phyloP scores from a whole-genome alignment of 2,888 invertebrate species.

The Hylaea fasciaria region DNA sequence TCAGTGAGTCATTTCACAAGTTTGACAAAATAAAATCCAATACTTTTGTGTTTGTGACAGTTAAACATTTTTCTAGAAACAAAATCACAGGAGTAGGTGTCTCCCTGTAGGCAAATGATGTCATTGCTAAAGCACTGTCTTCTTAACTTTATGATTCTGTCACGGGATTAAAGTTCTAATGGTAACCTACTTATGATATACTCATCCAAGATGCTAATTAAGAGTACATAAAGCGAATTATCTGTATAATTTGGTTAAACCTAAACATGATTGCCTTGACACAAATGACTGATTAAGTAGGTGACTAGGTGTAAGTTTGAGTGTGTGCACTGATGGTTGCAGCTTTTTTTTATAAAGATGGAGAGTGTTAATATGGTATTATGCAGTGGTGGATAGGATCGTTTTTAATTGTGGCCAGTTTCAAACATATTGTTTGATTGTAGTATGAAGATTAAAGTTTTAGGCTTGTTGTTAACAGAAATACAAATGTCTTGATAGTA shows the following conservation, averaged over 20 bases:
- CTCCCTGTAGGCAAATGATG: no score
- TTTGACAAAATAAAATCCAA: neutral
- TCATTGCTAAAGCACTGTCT: neutral
- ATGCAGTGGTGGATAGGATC: neutral
- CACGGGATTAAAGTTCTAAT: no score
- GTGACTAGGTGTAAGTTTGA: constrained; percentile 21
- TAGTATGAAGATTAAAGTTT: neutral
- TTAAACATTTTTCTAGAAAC: neutral
- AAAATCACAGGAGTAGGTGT: no score
- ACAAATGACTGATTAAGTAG: constrained; percentile 37
- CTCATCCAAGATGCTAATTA: constrained; percentile 29
- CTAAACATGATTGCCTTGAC: constrained; percentile 47
- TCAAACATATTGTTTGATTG: neutral
- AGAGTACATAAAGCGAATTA: constrained; percentile 36
- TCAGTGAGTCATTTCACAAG: constrained; percentile 1
- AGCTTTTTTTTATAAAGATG: neutral
- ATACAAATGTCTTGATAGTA: neutral
- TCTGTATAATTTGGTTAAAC: constrained; percentile 35
- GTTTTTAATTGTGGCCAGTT: neutral
- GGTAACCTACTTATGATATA: neutral
- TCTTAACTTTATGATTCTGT: neutral
- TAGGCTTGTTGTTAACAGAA: neutral
- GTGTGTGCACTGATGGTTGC: constrained; percentile 2
- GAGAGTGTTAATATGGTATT: constrained; percentile 1
- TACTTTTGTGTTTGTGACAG: neutral